Base-by-base conservation (phyloP, 2,888 invertebrate genomes). In the Leucophenga montana region DNA sequence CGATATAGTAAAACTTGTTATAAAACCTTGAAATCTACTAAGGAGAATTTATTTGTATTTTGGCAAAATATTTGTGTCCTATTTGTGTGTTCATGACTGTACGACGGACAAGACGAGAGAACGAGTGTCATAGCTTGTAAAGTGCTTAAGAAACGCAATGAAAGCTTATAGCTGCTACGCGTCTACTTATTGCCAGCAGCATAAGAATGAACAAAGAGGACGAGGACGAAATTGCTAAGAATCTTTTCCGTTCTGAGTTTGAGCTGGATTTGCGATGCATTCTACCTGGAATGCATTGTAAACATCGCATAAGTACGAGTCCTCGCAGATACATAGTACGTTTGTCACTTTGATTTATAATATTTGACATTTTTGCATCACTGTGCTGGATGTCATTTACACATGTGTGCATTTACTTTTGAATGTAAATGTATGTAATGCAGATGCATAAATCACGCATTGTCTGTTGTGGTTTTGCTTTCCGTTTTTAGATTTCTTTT, bases 291-390 rank as follows among this genome's bases (percentile, higher is more conserved):
- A 13, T 27, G 50, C 48, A 27, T 27, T n/a, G 39, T 11, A 11
- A 39, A 39, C 11, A 39, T 8, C 1, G 39, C 39, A 39, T 39
- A 11, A 8, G 11, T 39, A 13, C 20, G 31, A 5, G 57, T 71
- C 71, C n/a, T n/a, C n/a, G n/a, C n/a, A n/a, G n/a, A n/a, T 69
- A 57, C 68, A 70, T 69, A n/a, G 70, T 73, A 73, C 73, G 75
- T 77, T 8, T 61, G 74, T 73, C 74, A 70, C 75, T 77, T 74
- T 79, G 77, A 78, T 78, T 78, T 78, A 80, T 78, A 76, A 79
- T 77, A 79, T 78, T 78, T 77, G 81, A 77, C 81, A 81, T 75
- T 71, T 64, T 48, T 48, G 48, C 50, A 27, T 27, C 50, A 64
- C 48, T n/a, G 22, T 48, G 64, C 50, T 20, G 33, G 2, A n/a